These are phyloP conservation scores for Gallinago undulata DNA, from an alignment of 2,113 vertebrate genomes.

Conservation along the genomic window DNA sequence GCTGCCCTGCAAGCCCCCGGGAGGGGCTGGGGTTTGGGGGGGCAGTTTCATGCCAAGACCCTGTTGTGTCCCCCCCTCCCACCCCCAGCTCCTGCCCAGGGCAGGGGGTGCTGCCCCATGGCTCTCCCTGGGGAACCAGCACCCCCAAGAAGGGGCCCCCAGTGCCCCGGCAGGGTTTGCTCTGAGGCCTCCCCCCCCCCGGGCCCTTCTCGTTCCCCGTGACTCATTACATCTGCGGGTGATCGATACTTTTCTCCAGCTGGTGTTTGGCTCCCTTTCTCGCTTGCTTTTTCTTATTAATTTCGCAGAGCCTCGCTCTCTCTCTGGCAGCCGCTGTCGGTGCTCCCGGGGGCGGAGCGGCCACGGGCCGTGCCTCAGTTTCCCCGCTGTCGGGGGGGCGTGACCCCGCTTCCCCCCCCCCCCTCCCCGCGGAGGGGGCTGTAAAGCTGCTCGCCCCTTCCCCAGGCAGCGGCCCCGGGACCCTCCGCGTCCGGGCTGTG, in stretches of 20 bases:
- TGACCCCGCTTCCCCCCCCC: not conserved
- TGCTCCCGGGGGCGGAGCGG: not conserved
- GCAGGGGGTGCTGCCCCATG: accelerated
- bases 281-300: not conserved
- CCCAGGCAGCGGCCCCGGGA: not conserved
- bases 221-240: not conserved
- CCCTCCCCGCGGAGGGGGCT: not conserved
- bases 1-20: not conserved
- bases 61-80: too few relatives aligned
- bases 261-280: not conserved
- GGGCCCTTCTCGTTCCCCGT: not conserved
- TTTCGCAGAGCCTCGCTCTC: not conserved
- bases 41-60: not conserved
- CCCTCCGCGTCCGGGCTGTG: accelerated
- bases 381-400: not conserved
- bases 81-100: accelerated
- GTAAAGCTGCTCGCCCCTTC: not conserved
- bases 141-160: not conserved
- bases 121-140: not conserved
- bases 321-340: not conserved
- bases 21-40: too few relatives aligned
- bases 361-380: not conserved
- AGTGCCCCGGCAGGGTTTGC: not conserved
- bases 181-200: not conserved
- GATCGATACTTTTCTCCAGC: not conserved